Conservation (phyloP, 1,140 invertebrate genomes). For the Steinernema khuongi region DNA sequence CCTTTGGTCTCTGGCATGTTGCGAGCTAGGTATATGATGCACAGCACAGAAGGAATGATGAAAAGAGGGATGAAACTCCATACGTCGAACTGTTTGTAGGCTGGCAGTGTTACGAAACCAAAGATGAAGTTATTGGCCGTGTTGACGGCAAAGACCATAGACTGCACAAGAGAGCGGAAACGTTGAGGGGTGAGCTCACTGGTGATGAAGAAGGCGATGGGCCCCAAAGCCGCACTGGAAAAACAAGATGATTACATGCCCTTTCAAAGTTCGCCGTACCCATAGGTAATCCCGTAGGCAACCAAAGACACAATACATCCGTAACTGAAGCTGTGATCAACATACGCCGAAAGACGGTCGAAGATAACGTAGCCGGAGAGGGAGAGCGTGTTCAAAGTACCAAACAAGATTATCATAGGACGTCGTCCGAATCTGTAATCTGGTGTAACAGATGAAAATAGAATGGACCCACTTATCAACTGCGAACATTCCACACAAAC, state of each 20-base stretch:
- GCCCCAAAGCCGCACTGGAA: slow-evolving; percentile 44
- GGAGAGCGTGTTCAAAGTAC: slow-evolving; percentile 51
- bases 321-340: slow-evolving; percentile 35
- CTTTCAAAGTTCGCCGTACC: slow-evolving; percentile 28
- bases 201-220: slow-evolving; percentile 55
- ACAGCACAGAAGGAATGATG: slow-evolving; percentile 47
- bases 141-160: slow-evolving; percentile 49
- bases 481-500: slow-evolving; percentile 38
- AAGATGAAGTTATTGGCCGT: slow-evolving; percentile 48
- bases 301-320: slow-evolving; percentile 48
- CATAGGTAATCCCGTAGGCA: slow-evolving; percentile 46
- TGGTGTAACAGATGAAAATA: background rate
- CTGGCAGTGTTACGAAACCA: slow-evolving; percentile 45
- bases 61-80: slow-evolving; percentile 52
- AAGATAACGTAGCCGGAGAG: slow-evolving; percentile 44
- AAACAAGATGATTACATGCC: background rate
- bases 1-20: slow-evolving; percentile 46
- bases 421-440: slow-evolving; percentile 44
- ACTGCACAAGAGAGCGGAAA: slow-evolving; percentile 52
- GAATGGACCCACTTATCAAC: slow-evolving; percentile 31
- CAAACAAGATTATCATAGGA: slow-evolving; percentile 43
- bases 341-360: slow-evolving; percentile 39
- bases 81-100: slow-evolving; percentile 41
- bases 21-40: slow-evolving; percentile 34
- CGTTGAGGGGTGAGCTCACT: slow-evolving; percentile 46